Percentiles rank a stretch among this genome's conserved stretches.
These are phyloP conservation scores for Melanophora roralis DNA, from an alignment of 2,888 invertebrate species.

Conservation along the genomic window DNA sequence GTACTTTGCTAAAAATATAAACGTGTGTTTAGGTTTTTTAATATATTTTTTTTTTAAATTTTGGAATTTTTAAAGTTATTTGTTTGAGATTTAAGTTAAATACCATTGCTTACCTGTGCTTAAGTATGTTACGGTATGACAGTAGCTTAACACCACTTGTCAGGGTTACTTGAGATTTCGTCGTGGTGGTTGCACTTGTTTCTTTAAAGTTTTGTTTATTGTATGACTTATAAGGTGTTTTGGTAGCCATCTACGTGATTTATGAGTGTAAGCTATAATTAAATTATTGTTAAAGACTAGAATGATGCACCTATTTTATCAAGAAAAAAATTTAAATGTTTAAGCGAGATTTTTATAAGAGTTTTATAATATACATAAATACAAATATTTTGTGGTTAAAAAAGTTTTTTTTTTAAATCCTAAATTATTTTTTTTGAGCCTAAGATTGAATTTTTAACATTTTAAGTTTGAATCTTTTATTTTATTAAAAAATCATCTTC, in stretches of 20 bases:
- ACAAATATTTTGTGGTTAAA: no score
- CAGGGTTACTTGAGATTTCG: constrained; percentile 46
- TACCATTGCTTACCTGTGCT: constrained; percentile 36
- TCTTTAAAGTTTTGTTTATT: constrained; percentile 22
- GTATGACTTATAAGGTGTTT: constrained; percentile 50
- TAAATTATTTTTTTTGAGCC: no score
- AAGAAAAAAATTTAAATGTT: no score
- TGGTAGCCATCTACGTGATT: constrained; percentile 47
- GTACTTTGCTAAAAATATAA: background rate
- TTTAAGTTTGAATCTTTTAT: no score
- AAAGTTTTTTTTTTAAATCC: no score
- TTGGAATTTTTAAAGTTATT: constrained; percentile 2
- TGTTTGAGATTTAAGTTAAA: constrained; percentile 34
- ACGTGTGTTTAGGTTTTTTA: constrained; percentile 18
- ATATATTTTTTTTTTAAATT: background rate
- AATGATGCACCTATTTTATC: background rate
- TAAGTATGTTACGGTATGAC: constrained; percentile 51
- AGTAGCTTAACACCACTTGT: constrained; percentile 57
- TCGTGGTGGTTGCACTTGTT: constrained; percentile 1
- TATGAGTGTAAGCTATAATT: constrained; percentile 34
- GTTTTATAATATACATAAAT: no score
- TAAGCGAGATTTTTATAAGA: no score
- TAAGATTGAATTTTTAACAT: no score
- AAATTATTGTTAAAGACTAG: constrained; percentile 15
- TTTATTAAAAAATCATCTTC: no score